Evolutionary conservation across 2,113 vertebrate genomes (phyloP), one percentile per base, ranked within the genome.

Genomic region (Acinonyx jubatus): DNA sequence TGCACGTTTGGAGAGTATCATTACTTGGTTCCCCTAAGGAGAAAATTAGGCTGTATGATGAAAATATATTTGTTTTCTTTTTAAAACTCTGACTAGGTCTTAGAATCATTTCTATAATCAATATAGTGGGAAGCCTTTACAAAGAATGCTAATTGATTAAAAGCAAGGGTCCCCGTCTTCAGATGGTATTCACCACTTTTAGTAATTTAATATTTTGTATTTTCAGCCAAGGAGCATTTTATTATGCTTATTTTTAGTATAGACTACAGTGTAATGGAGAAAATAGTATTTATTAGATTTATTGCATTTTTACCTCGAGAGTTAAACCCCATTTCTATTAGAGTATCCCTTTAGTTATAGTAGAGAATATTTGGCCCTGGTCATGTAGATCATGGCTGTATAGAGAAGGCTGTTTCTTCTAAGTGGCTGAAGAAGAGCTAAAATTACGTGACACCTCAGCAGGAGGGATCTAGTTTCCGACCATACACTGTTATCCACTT

Each of bases 31-130:
- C 69, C 29, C 48, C 33, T 79, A 95, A 80, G 55, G 38, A 91
- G 91, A 94, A 97, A 95, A 79, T 80, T 25, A 79, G 61, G 29
- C 50, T 78, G 66, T 83, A 65, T 96, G 66, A 86, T 92, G 66
- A 94, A 38, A 96, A 68, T 89, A 31, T 92, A 31, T 86, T 91
- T 89, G 12, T 83, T 93, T 96, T 73, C 18, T 66, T 74, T 87
- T 55, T 85, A 52, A 91, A 89, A 55, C 65, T 91, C 65, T 94
- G 36, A 63, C 71, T 10, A 73, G 50, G 36, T 78, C 66, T 82
- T 93, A 82, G 78, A 95, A 73, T 91, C 57, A 76, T 94, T 94
- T 41, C 57, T 96, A 78, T 85, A 94, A 91, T 91, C 91, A 95
- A 89, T 73, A 71, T 16, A 87, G 4, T 85, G 33, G 50, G n/a